A percentile compares a stretch with the other conserved stretches of the same genome.
Evolutionary conservation across 2,888 invertebrate genomes (phyloP).

Genomic region (Glaucopsyche alexis): DNA sequence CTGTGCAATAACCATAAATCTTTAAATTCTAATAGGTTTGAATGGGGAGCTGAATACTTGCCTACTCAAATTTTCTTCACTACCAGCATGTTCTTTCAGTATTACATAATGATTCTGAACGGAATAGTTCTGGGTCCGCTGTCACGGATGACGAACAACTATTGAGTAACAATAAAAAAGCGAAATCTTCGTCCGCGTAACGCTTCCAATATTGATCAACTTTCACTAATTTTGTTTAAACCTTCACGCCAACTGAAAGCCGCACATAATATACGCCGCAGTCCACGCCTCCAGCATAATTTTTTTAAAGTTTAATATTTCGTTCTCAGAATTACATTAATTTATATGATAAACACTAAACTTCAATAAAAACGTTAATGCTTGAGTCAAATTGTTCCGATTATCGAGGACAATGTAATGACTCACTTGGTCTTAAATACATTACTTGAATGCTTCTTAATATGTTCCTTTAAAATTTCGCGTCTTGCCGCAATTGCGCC

Average conservation of each 20-base stretch:
- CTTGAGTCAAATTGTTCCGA: conserved; percentile 26
- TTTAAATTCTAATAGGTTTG: neutral
- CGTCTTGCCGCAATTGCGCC: conserved; percentile 8
- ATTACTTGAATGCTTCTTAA: conserved; percentile 12
- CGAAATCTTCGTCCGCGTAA: conserved; percentile 70
- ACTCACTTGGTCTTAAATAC: conserved; percentile 28
- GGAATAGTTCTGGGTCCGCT: conserved; percentile 20
- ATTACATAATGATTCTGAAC: conserved; percentile 13
- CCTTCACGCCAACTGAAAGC: conserved; percentile 49
- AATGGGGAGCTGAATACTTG: neutral
- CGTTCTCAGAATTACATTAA: conserved; percentile 2
- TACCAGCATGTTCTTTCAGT: conserved; percentile 10
- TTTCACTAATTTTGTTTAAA: conserved; percentile 64
- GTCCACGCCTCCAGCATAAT: neutral
- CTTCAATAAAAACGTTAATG: conserved; percentile 8
- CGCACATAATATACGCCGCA: conserved; percentile 3
- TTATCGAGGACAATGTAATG: conserved; percentile 29
- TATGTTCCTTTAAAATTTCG: conserved; percentile 7
- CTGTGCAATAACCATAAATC: neutral
- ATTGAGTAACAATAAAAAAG: conserved; percentile 75
- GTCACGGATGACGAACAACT: conserved; percentile 64
- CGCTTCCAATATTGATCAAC: conserved; percentile 65
- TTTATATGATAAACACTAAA: conserved; percentile 21
- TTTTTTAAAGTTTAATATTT: neutral
- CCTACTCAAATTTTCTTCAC: neutral